Evolutionary conservation across 2,113 vertebrate species (phyloP).

Genomic region (Nycticebus coucang): DNA sequence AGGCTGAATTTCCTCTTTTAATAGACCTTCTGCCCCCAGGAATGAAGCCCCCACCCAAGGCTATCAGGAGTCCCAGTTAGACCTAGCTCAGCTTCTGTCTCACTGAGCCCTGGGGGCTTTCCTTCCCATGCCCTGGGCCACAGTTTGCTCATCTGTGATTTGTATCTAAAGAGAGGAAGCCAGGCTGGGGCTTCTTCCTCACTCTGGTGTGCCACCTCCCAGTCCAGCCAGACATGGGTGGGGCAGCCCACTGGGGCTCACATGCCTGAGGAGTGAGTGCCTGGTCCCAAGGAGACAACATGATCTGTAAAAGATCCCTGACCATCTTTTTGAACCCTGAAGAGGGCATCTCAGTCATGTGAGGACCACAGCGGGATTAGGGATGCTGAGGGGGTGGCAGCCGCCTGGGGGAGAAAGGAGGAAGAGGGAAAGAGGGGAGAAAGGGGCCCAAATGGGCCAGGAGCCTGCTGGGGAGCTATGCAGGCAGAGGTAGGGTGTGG

Average conservation of each 20-base stretch:
- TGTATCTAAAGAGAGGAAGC: not conserved
- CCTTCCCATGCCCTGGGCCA: not conserved
- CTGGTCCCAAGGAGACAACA: constrained; percentile 22
- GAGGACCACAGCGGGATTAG: constrained; percentile 72
- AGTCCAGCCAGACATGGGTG: not conserved
- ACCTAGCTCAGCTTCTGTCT: constrained; percentile 1
- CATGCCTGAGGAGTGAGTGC: constrained; percentile 19
- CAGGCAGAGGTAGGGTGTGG: not conserved
- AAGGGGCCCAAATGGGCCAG: not conserved
- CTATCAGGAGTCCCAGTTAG: not conserved
- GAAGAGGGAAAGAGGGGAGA: not conserved
- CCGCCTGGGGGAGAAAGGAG: not conserved
- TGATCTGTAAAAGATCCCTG: constrained; percentile 58
- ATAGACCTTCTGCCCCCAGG: not conserved
- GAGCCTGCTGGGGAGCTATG: not conserved
- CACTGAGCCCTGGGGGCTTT: not conserved
- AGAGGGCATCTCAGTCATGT: constrained; percentile 65
- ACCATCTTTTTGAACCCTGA: not conserved
- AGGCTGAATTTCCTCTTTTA: not conserved
- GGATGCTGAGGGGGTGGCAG: constrained; percentile 42
- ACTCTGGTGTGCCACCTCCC: not conserved
- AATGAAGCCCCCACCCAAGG: not conserved
- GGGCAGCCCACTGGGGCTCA: not conserved
- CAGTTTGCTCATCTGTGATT: not conserved
- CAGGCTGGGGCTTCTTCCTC: not conserved